Base-by-base conservation (phyloP, 2,888 invertebrate genomes). In the Meiosimyza decipiens region DNA sequence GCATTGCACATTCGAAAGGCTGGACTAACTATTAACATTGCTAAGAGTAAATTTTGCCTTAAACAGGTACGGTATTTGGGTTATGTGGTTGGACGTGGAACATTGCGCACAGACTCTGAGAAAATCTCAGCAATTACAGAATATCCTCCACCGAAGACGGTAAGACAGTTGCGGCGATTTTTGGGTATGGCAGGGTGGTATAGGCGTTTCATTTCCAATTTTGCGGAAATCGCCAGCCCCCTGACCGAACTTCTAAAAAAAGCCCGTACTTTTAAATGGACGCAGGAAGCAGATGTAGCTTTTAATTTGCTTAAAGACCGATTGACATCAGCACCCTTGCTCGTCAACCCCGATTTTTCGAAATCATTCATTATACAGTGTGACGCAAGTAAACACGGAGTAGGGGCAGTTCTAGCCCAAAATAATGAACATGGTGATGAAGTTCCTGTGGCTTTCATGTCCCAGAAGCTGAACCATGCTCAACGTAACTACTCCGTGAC, bases 401-500 rank as follows among this genome's bases (percentile, higher is more conserved):
- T 28, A 28, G 28, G 28, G 4, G 67, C 50, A 0, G 73, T 76
- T 4, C 60, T 76, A 51, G 69, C 69, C 12, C 75, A 76, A 51
- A 7, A 54, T 18, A 68, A 50, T 15, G 73, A 73, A 1, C 28
- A 64, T 6, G n/a, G 47, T 33, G 64, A 28, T 11, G 74, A 74
- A 68, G 49, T 72, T 40, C 74, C 74, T 16, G 70, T 73, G 16
- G 71, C 72, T n/a, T 75, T 57, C 51, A 72, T 74, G 65, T 55
- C 70, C 0, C 70, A 71, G 15, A 74, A 73, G 49, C 28, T 77
- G 4, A 75, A 72, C n/a, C 62, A 71, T 28, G 72, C 76, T 2
- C 72, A 75, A 33, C 60, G 73, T 1, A 75, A 77, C 65, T 75
- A 75, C 51, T 71, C 73, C 15, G 73, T 75, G 1, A 74, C 77